Conservation (phyloP, 35 echinoderm and acorn worm genomes). For the Stichopus chloronotus region DNA sequence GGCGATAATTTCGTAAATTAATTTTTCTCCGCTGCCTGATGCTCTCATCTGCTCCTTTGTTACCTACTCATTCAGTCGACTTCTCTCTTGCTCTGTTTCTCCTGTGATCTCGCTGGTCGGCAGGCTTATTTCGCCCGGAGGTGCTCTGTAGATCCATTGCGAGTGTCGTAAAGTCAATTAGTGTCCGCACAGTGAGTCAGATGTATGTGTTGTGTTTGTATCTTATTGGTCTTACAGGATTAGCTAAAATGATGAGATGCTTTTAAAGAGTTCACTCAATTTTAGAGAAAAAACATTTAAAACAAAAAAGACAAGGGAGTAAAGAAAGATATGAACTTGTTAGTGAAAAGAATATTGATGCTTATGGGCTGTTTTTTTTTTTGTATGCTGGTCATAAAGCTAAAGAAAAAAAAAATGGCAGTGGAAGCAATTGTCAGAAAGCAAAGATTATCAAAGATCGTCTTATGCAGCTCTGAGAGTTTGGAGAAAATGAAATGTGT, state of each 20-base stretch:
- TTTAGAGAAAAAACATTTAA: not conserved
- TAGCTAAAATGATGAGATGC: not conserved
- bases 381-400: too few species aligned
- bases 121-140: not conserved
- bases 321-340: not conserved
- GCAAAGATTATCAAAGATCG: too few species aligned
- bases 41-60: not conserved
- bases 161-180: slow-evolving; percentile 26
- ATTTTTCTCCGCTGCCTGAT: not conserved
- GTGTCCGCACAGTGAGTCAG: slow-evolving; percentile 16
- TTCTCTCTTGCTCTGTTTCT: not conserved
- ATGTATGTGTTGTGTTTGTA: not conserved
- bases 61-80: not conserved
- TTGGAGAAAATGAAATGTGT: too few species aligned
- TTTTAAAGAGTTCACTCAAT: not conserved
- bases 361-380: too few species aligned
- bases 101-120: not conserved
- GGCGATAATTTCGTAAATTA: not conserved
- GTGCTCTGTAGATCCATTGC: not conserved
- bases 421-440: too few species aligned
- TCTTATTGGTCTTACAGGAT: not conserved
- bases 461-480: too few species aligned
- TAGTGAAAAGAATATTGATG: not conserved
- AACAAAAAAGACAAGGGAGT: not conserved
- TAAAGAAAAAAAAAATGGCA: too few species aligned